Conservation (phyloP, 2,113 vertebrate genomes). For the Rhea pennata region DNA sequence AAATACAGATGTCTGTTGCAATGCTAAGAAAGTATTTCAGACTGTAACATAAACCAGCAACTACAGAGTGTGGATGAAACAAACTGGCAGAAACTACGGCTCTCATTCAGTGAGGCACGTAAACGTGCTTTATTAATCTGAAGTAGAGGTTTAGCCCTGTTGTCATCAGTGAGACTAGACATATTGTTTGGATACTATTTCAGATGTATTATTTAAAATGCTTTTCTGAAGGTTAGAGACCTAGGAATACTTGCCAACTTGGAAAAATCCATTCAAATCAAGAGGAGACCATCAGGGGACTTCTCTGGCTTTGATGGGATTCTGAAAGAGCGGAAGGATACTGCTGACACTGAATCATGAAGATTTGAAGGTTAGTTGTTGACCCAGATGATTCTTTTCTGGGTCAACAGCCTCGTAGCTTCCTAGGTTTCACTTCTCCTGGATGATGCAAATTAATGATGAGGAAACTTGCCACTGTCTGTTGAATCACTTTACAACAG, state of each 20-base stretch:
- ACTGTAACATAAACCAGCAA: not conserved
- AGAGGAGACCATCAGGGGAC: not conserved
- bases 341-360: no score
- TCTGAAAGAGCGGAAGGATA: not conserved
- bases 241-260: not conserved
- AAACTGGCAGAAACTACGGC: not conserved
- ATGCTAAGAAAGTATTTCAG: not conserved
- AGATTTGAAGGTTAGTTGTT: no score
- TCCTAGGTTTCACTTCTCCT: no score
- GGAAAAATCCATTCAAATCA: not conserved
- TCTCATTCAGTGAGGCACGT: not conserved
- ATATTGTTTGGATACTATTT: not conserved
- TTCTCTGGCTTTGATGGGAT: not conserved
- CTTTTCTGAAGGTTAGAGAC: not conserved
- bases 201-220: not conserved
- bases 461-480: no score
- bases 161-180: not conserved
- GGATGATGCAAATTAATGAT: no score
- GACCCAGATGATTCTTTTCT: no score
- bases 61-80: not conserved
- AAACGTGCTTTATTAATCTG: not conserved
- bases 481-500: not conserved
- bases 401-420: no score
- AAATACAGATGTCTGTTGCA: not conserved
- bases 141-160: not conserved